phyloP scores from a whole-genome alignment of 2,797 vertebrate species.

The Myotis vivesi region DNA sequence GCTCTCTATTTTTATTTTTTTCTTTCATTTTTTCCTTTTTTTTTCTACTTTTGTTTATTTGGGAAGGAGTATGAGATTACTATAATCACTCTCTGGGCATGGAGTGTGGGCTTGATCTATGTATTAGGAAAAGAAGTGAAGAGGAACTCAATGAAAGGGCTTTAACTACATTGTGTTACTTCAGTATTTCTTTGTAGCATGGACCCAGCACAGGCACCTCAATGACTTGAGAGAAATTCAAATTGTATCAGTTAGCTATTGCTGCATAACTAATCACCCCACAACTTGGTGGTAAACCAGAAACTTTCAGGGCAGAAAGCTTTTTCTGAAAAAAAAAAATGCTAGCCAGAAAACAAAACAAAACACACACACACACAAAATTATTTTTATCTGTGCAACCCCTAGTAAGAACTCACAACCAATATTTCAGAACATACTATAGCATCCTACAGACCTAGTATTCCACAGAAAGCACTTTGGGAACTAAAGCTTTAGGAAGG shows the following conservation, averaged over 20 bases:
- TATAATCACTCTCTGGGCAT: not conserved
- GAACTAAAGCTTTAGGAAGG: constrained; percentile 24
- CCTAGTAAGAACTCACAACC: not conserved
- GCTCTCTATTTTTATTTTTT: not conserved
- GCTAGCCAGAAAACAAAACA: not conserved
- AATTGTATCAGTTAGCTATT: not conserved
- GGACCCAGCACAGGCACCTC: not conserved
- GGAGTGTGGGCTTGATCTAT: constrained; percentile 4
- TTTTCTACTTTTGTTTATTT: not conserved
- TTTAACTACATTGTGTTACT: not conserved
- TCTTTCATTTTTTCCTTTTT: too few relatives aligned
- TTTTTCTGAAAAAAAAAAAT: not conserved
- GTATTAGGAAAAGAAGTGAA: not conserved
- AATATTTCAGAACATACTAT: not conserved
- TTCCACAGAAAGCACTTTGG: not conserved
- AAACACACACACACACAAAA: not conserved
- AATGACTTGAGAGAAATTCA: not conserved
- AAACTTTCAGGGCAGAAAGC: not conserved
- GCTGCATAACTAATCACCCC: not conserved
- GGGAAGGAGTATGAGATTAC: constrained; percentile 18
- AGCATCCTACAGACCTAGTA: not conserved
- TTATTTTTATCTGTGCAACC: not conserved
- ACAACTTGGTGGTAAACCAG: not conserved
- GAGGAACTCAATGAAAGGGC: not conserved
- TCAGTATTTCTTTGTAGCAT: not conserved